These are phyloP conservation scores for Pachyuromys duprasi DNA, from an alignment of 2,797 vertebrate genomes.

Conservation along the genomic window DNA sequence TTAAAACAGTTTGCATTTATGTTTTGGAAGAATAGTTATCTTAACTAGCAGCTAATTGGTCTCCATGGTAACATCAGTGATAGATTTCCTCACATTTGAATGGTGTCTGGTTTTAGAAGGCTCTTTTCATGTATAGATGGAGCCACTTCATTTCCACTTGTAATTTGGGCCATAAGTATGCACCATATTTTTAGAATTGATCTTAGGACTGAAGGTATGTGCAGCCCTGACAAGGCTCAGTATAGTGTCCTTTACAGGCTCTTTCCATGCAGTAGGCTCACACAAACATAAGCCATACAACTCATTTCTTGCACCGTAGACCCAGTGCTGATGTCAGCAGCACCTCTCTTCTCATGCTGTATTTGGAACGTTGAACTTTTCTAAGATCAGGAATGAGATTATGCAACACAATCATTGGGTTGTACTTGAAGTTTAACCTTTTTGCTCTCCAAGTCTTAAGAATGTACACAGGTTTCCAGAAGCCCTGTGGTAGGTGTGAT, in stretches of 20 bases:
- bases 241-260: neutral
- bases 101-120: neutral
- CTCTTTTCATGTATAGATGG: neutral
- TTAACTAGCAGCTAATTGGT: neutral
- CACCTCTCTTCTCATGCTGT: neutral
- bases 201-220: neutral
- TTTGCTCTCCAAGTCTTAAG: neutral
- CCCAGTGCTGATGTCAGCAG: neutral
- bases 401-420: neutral
- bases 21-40: slow-evolving; percentile 3
- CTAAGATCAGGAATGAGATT: neutral
- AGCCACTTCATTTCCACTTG: neutral
- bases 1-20: neutral
- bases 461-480: slow-evolving; percentile 8
- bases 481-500: neutral
- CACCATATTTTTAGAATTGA: neutral
- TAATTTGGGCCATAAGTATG: neutral
- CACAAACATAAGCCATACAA: neutral
- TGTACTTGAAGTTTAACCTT: neutral
- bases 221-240: neutral
- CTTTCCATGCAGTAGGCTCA: neutral
- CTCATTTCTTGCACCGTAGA: neutral
- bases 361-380: neutral
- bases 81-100: neutral
- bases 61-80: neutral